Base-by-base conservation (phyloP, 2,888 invertebrate genomes). In the Leptopterna dolabrata region DNA sequence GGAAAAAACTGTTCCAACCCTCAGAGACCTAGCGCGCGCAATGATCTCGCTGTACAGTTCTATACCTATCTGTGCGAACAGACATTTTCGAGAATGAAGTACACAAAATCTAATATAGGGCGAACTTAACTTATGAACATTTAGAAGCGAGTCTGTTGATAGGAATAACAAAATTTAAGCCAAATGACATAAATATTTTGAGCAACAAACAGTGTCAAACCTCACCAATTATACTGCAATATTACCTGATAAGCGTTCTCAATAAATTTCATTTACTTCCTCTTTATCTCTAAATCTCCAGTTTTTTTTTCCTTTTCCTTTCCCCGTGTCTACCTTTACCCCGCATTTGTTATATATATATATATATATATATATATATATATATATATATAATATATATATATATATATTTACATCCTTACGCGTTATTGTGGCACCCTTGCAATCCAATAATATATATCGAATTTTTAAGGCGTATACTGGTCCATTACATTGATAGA, bases 31-130 rank as follows among this genome's bases (percentile, higher is more conserved):
- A 27, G 63, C 24, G 19, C 24, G 55, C 1, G 55, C 71, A 30
- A 14, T 71, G 71, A 3, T 36, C 71, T 71, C 29, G 7, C 71
- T 71, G 29, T 71, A 1, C 71, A 73, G 19, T 43, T 36, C 36
- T 41, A 29, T 41, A 76, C 76, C 16, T 76, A 76, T 76, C 71
- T 71, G 71, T 71, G 71, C 30, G 76, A 76, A 41, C 76, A 41
- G 36, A 41, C 36, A 6, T 76, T 76, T 76, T 76, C 76, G 30
- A 41, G 41, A 19, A 76, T 76, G 76, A 76, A 76, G 27, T 30
- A 4, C 30, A 71, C 71, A 24, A 71, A 24, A 71, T 71, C 71
- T 71, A 71, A 71, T 27, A 30, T 16, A 71, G 71, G 30, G 29
- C 19, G 24, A 71, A 71, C 27, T 71, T 71, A 71, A 51, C n/a